phyloP scores from a whole-genome alignment of 2,797 vertebrate species.

The Emydoidea blandingii region DNA sequence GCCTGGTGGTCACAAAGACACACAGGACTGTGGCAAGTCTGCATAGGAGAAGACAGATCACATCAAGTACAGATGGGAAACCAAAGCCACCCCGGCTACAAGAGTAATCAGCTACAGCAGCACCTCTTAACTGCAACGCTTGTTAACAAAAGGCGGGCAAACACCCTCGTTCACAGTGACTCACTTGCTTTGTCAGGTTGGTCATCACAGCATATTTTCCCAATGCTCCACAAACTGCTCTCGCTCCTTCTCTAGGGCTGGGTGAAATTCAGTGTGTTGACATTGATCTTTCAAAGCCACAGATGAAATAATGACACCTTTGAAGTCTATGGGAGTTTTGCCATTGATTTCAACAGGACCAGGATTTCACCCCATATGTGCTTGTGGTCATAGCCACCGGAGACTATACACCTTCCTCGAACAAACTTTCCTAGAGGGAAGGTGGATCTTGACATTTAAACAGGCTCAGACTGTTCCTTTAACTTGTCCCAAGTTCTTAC shows the following conservation, averaged over 20 bases:
- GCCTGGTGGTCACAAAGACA: not conserved
- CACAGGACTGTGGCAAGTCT: not conserved
- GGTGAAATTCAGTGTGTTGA: constrained; percentile 6
- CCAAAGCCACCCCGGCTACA: not conserved
- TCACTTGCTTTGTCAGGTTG: not conserved
- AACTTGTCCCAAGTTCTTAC: constrained; percentile 42
- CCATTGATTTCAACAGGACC: not conserved
- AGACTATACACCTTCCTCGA: constrained; percentile 30
- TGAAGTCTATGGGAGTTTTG: not conserved
- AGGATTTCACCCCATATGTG: not conserved
- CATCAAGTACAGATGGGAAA: not conserved
- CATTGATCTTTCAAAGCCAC: constrained; percentile 17
- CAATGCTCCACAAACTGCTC: not conserved
- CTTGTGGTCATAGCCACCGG: not conserved
- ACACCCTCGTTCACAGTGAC: not conserved
- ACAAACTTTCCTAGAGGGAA: constrained; percentile 51
- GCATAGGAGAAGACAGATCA: not conserved
- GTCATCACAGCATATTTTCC: not conserved
- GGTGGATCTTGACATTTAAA: constrained; percentile 6
- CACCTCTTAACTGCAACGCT: not conserved
- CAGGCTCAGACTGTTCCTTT: constrained; percentile 36
- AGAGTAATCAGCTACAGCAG: not conserved
- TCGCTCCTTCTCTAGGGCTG: constrained; percentile 5
- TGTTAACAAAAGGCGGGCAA: not conserved
- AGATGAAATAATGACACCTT: not conserved